Conservation (phyloP, 1,140 invertebrate species). For the Drosophila nasuta region DNA sequence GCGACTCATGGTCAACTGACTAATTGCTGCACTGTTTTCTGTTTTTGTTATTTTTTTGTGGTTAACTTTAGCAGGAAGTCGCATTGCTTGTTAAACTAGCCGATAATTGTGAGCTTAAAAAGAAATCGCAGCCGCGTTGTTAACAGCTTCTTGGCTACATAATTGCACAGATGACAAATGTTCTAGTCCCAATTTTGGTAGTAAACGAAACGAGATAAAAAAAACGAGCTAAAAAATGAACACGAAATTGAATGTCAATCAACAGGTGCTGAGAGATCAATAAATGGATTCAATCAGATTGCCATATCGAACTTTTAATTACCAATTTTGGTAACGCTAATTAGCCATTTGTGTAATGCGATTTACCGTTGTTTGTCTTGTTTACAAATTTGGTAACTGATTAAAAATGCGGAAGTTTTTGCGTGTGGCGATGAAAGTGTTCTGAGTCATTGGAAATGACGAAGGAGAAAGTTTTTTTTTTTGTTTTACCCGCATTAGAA, state of each 20-base stretch:
- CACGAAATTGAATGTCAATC: constrained; percentile 64
- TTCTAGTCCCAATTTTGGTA: constrained; percentile 60
- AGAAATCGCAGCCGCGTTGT: constrained; percentile 37
- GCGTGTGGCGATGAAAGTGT: constrained; percentile 28
- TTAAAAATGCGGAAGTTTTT: constrained; percentile 53
- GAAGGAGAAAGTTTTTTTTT: constrained; percentile 53
- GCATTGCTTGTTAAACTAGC: neutral
- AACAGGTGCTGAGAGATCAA: constrained; percentile 52
- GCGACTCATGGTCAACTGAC: constrained; percentile 22
- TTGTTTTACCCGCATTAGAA: constrained; percentile 9
- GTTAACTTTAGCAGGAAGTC: constrained; percentile 27
- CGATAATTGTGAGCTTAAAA: constrained; percentile 3
- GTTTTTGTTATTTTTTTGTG: neutral
- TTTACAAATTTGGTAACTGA: constrained; percentile 24
- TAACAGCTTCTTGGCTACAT: constrained; percentile 37
- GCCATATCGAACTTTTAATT: constrained; percentile 55
- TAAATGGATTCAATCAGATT: constrained; percentile 21
- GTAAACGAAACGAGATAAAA: constrained; percentile 29
- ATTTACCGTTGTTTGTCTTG: constrained; percentile 34
- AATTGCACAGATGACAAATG: constrained; percentile 23
- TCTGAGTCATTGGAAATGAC: constrained; percentile 18
- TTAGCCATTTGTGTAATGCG: constrained; percentile 64
- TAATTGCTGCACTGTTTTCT: constrained; percentile 18
- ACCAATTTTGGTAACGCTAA: constrained; percentile 74
- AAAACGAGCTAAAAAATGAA: constrained; percentile 30